Evolutionary conservation across 2,888 invertebrate genomes (phyloP).

Genomic region (Electrophaes corylata): DNA sequence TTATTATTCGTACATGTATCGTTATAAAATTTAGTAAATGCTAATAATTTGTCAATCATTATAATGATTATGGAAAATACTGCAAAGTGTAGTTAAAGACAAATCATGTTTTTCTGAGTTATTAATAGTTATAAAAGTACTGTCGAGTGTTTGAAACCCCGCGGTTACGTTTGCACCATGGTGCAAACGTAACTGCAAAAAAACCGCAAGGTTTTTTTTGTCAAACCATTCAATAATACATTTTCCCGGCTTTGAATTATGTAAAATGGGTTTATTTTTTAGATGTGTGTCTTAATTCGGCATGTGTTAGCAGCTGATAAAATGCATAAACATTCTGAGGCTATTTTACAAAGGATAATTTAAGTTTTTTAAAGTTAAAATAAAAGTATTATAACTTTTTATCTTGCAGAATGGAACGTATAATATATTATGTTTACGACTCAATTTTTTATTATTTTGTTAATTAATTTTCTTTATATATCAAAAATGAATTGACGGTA

Average conservation of each 20-base stretch:
- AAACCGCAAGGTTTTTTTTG: neutral
- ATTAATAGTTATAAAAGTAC: no score
- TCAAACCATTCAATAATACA: neutral
- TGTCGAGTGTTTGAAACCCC: no score
- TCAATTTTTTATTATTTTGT: neutral
- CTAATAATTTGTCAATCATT: no score
- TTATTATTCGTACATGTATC: no score
- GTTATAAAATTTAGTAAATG: no score
- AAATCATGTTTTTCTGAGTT: no score
- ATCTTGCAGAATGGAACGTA: neutral
- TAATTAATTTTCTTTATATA: neutral
- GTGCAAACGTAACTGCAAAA: no score
- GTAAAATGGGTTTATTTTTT: slow-evolving; percentile 20
- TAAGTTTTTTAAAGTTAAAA: neutral
- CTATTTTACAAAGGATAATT: neutral
- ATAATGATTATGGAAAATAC: no score
- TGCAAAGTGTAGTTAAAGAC: no score
- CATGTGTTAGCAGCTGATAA: slow-evolving; percentile 27
- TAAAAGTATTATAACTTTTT: neutral
- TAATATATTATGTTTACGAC: neutral
- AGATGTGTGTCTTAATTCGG: slow-evolving; percentile 19
- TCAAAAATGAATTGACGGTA: neutral
- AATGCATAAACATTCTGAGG: slow-evolving; percentile 12
- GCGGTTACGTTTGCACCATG: no score
- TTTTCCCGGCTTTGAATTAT: slow-evolving; percentile 6